Evolutionary conservation across 2,888 invertebrate species (phyloP).

Genomic region (Leptodirus hochenwartii): DNA sequence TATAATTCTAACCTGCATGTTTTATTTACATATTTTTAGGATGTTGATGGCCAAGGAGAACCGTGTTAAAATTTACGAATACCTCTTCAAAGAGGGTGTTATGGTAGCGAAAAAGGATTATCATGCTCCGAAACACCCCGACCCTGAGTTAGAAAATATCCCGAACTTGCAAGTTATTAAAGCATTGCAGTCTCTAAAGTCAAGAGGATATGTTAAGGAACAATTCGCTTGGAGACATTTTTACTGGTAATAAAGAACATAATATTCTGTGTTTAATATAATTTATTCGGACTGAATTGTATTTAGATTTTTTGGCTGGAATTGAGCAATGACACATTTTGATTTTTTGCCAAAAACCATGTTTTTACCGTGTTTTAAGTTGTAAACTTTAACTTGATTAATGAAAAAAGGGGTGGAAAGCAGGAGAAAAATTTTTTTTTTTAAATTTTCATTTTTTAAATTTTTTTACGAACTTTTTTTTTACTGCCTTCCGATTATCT

Average conservation of each 20-base stretch:
- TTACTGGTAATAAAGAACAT: conserved; percentile 69
- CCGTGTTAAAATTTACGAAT: conserved; percentile 90
- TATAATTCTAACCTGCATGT: too few relatives aligned
- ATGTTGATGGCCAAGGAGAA: conserved; percentile 99
- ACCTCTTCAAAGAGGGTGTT: conserved; percentile 97
- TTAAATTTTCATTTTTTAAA: too few relatives aligned
- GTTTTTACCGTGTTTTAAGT: too few relatives aligned
- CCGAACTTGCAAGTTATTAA: conserved; percentile 98
- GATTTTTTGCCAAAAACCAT: too few relatives aligned
- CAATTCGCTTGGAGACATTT: conserved; percentile 99
- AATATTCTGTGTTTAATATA: not conserved
- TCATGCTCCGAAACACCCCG: conserved; percentile 94
- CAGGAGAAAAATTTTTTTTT: too few relatives aligned
- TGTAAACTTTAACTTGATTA: too few relatives aligned
- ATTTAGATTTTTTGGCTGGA: not conserved
- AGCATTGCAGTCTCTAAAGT: conserved; percentile 91
- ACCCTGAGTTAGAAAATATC: conserved; percentile 86
- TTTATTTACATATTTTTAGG: conserved; percentile 34
- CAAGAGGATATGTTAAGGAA: conserved; percentile 94
- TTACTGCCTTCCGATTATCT: too few relatives aligned
- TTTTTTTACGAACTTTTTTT: too few relatives aligned
- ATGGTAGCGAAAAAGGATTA: conserved; percentile 99
- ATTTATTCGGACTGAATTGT: not conserved
- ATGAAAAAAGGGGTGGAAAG: too few relatives aligned
- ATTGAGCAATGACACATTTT: too few relatives aligned